These are phyloP conservation scores for Ambastaia sidthimunki DNA, from an alignment of 2,797 vertebrate genomes.

Conservation along the genomic window DNA sequence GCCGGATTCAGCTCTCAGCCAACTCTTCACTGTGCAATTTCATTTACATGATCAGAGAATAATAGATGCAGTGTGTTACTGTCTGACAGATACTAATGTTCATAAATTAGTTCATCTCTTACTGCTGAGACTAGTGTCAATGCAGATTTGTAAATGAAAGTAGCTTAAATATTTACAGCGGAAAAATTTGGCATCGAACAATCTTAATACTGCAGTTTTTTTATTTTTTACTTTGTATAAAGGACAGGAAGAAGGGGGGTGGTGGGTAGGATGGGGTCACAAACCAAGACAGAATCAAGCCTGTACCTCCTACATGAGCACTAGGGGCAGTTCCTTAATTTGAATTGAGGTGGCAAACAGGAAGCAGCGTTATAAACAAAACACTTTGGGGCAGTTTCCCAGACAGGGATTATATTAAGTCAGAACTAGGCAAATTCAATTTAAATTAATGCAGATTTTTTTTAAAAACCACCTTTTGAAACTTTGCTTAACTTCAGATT, in stretches of 20 bases:
- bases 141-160: neutral
- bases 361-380: neutral
- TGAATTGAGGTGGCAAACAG: neutral
- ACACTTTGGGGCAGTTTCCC: too few relatives aligned
- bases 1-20: neutral
- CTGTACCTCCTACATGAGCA: too few relatives aligned
- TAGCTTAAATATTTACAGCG: neutral
- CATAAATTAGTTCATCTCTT: neutral
- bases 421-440: too few relatives aligned
- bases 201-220: too few relatives aligned
- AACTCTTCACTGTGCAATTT: constrained; percentile 7
- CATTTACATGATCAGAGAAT: neutral
- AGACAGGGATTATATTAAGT: too few relatives aligned
- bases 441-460: too few relatives aligned
- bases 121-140: neutral
- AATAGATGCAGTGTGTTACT: constrained; percentile 6
- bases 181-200: neutral
- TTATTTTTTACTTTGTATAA: too few relatives aligned
- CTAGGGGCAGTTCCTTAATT: too few relatives aligned
- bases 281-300: neutral
- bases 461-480: too few relatives aligned
- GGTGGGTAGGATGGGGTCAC: neutral
- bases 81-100: neutral
- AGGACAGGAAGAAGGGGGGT: too few relatives aligned
- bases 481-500: too few relatives aligned